These are phyloP conservation scores for Pseudomyrmex pallidus DNA, from an alignment of 1,140 invertebrate species.

Conservation along the genomic window DNA sequence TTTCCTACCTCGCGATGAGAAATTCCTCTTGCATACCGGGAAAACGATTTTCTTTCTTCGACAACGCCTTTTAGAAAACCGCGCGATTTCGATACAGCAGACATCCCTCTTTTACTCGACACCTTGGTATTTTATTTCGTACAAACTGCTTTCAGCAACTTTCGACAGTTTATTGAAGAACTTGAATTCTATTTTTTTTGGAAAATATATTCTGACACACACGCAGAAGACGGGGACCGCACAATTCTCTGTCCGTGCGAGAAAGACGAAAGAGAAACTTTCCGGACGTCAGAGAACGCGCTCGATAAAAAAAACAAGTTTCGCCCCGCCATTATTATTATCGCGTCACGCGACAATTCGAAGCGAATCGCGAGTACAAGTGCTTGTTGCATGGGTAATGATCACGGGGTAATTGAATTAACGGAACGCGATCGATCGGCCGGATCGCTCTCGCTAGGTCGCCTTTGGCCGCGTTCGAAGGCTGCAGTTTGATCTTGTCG, in stretches of 20 bases:
- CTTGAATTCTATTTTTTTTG: neutral
- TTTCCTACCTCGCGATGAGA: neutral
- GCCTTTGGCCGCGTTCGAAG: slow-evolving; percentile 11
- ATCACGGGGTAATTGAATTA: slow-evolving; percentile 27
- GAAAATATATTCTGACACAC: neutral
- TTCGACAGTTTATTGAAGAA: neutral
- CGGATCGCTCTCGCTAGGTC: slow-evolving; percentile 8
- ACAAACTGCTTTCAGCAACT: slow-evolving; percentile 8
- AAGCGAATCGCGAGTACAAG: neutral
- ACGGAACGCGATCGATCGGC: slow-evolving; percentile 36
- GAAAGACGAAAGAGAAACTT: neutral
- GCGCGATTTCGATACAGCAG: slow-evolving; percentile 23
- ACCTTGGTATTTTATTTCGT: neutral
- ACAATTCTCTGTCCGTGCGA: neutral
- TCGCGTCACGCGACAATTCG: neutral
- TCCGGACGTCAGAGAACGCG: neutral
- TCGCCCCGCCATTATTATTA: neutral
- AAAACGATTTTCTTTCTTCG: slow-evolving; percentile 33
- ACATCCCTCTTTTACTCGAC: slow-evolving; percentile 11
- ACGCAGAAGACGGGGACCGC: neutral
- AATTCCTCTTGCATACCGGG: slow-evolving; percentile 17
- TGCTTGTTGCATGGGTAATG: neutral
- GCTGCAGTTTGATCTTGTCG: slow-evolving; percentile 30
- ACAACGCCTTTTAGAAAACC: slow-evolving; percentile 9
- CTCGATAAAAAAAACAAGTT: neutral